Conservation (phyloP, 37 sponge, comb jelly and placozoan species). For the Axinella damicornis region DNA sequence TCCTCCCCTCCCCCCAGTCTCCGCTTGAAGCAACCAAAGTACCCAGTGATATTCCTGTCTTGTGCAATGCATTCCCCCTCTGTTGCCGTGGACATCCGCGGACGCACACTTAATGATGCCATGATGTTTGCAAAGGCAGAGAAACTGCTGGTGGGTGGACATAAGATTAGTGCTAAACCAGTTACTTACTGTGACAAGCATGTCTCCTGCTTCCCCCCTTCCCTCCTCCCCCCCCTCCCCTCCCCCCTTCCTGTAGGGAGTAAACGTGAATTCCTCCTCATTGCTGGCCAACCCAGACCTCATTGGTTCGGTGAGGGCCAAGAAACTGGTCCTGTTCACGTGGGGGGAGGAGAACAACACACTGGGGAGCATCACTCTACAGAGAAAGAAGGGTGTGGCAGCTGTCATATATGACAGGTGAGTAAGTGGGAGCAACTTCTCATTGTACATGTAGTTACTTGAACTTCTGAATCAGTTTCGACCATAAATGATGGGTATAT, state of each 20-base stretch:
- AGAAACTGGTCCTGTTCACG: slow-evolving; percentile 34
- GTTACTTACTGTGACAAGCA: too few species aligned
- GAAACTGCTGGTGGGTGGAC: slow-evolving; percentile 20
- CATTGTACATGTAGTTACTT: background rate
- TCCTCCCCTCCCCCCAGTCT: slow-evolving; percentile 6
- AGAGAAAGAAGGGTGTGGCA: slow-evolving; percentile 37
- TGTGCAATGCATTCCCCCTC: background rate
- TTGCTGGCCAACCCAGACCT: background rate
- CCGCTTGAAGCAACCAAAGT: slow-evolving; percentile 34
- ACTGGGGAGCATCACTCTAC: background rate
- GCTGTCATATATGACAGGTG: slow-evolving; percentile 46
- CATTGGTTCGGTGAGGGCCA: background rate
- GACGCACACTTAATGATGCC: background rate
- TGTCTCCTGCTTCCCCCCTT: slow-evolving; percentile 18
- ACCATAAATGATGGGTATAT: too few species aligned
- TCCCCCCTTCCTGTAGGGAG: slow-evolving; percentile 5
- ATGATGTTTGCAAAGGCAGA: slow-evolving; percentile 29
- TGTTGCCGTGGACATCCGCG: background rate
- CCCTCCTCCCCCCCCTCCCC: slow-evolving; percentile 8
- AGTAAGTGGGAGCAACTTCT: background rate
- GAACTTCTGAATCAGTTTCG: too few species aligned
- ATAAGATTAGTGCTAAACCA: too few species aligned
- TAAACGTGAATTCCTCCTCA: background rate
- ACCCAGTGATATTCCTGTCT: slow-evolving; percentile 35
- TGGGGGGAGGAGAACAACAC: slow-evolving; percentile 38